Evolutionary conservation across 2,113 vertebrate species (phyloP), one percentile per base, ranked within the genome.

Genomic region (Balaenoptera acutorostrata): DNA sequence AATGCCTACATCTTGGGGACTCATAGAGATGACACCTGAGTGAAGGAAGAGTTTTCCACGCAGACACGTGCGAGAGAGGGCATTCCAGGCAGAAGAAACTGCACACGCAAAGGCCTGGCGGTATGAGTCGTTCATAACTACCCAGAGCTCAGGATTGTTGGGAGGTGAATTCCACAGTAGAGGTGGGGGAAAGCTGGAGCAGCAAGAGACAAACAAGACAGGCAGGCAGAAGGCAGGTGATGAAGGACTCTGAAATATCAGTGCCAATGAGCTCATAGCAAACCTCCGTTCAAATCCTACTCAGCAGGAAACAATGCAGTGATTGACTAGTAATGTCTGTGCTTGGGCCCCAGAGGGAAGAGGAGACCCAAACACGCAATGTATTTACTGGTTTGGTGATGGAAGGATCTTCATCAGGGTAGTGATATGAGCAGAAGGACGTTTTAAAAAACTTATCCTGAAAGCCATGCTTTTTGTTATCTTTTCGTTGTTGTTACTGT

Each of bases 291-390:
- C 63, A 82, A 14, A 72, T 74, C 31, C 25, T 61, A 31, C 63
- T 93, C 33, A 39, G 75, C 8, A 18, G 61, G 31, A 29, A 82
- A 68, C 8, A 20, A 63, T 33, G 31, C 4, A 3, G 84, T 41
- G 80, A 83, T 52, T 64, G 93, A 96, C 84, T 90, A 75, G 74
- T 52, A 44, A 86, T 49, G 39, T 87, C 84, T 90, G 46, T 90
- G 46, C 88, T 55, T 49, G 63, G 80, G 69, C 84, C 55, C 20
- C 2, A 31, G 36, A 36, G 63, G 39, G 44, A 23, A 39, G 80
- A 46, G 39, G 21, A 95, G 55, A 68, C 59, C 20, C 25, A 25
- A 78, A 55, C 0, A 6, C 21, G n/a, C 39, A 39, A 59, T 17
- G 17, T 13, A 6, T 57, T 95, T 46, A 39, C 57, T 39, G 63